Conservation (phyloP, 2,888 invertebrate species). For the Cosmorhoe ocellata region DNA sequence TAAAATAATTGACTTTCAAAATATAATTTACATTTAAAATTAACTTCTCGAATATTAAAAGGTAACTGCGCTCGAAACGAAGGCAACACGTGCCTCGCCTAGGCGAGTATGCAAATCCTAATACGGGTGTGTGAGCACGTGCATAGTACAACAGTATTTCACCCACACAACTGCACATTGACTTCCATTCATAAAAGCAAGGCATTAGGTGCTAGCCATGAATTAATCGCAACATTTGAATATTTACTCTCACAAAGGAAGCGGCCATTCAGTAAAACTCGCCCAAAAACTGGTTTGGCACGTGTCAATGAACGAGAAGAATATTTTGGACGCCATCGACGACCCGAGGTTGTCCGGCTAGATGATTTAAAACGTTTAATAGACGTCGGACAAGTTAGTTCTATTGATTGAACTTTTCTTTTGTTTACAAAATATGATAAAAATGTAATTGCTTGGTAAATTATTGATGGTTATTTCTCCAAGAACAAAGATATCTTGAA, state of each 20-base stretch:
- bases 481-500: no score
- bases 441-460: no score
- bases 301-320: constrained; percentile 81
- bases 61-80: constrained; percentile 70
- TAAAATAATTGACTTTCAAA: constrained; percentile 67
- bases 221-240: constrained; percentile 83
- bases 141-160: constrained; percentile 43
- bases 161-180: constrained; percentile 60
- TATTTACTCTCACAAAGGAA: constrained; percentile 81
- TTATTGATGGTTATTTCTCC: no score
- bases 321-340: constrained; percentile 73
- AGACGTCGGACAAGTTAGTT: constrained; percentile 62
- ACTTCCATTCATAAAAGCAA: constrained; percentile 79
- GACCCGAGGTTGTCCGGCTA: constrained; percentile 57
- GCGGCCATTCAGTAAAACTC: constrained; percentile 79
- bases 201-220: constrained; percentile 79
- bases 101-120: constrained; percentile 74
- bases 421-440: constrained; percentile 5
- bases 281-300: constrained; percentile 79
- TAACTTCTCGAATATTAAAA: constrained; percentile 74
- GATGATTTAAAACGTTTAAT: constrained; percentile 76
- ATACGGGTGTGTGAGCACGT: constrained; percentile 51
- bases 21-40: constrained; percentile 74
- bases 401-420: constrained; percentile 58
- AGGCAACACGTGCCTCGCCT: constrained; percentile 71